phyloP scores from a whole-genome alignment of 2,113 vertebrate species.

The Phalacrocorax brasilianus region DNA sequence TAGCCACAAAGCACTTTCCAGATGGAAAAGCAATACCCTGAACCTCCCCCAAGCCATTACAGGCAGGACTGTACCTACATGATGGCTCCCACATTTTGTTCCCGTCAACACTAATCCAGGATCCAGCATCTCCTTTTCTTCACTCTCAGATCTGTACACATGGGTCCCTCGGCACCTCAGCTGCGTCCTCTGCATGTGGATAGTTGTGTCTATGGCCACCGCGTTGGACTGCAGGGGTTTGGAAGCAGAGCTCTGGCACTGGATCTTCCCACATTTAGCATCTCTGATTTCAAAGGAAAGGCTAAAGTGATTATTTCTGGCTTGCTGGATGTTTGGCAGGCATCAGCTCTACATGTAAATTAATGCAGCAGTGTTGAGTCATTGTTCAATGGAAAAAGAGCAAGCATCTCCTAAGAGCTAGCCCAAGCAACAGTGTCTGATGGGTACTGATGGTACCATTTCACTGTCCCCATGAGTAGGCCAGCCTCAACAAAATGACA shows the following conservation, averaged over 20 bases:
- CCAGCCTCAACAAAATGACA: background rate
- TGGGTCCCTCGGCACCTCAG: slow-evolving; percentile 89
- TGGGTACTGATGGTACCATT: background rate
- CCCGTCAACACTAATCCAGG: slow-evolving; percentile 94
- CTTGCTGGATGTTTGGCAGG: background rate
- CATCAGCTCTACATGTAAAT: background rate
- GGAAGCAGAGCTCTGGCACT: slow-evolving; percentile 83
- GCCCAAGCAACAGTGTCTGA: background rate
- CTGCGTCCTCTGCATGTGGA: slow-evolving; percentile 60
- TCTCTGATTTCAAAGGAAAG: slow-evolving; percentile 75
- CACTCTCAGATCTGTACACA: slow-evolving; percentile 80
- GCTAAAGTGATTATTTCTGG: background rate
- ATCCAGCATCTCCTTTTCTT: slow-evolving; percentile 89
- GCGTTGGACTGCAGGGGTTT: slow-evolving; percentile 88
- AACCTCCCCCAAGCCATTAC: background rate
- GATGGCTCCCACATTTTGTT: slow-evolving; percentile 90
- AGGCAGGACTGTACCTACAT: slow-evolving; percentile 71
- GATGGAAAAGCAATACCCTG: background rate
- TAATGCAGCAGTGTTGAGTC: background rate
- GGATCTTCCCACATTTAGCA: slow-evolving; percentile 95
- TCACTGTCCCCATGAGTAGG: background rate
- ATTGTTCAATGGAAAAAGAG: background rate
- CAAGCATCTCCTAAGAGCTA: background rate
- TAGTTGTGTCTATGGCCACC: slow-evolving; percentile 88
- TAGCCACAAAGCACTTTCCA: background rate